phyloP scores from a whole-genome alignment of 1,140 invertebrate genomes.

The fruit fly (Drosophila melanogaster) region DNA sequence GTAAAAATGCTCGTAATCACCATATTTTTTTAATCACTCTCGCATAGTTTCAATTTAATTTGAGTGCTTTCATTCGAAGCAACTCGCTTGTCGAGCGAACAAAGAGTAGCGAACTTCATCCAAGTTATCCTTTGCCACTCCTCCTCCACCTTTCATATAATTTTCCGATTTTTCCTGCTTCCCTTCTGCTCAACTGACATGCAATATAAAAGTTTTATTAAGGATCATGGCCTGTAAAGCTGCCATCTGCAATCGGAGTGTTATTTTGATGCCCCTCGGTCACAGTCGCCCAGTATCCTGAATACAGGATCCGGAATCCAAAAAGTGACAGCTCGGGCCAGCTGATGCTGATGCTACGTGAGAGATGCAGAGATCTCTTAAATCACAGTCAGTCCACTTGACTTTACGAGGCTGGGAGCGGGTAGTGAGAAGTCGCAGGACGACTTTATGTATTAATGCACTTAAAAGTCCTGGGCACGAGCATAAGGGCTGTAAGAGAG shows the following conservation, averaged over 20 bases:
- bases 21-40: background rate
- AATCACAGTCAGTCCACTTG: constrained; percentile 61
- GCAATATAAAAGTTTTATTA: constrained; percentile 65
- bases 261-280: constrained; percentile 31
- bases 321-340: constrained; percentile 32
- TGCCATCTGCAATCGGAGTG: constrained; percentile 53
- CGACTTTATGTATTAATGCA: constrained; percentile 65
- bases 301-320: too few species aligned
- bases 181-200: constrained; percentile 45
- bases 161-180: background rate
- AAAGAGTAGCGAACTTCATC: constrained; percentile 9
- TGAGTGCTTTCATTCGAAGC: background rate
- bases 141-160: constrained; percentile 2
- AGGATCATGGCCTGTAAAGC: constrained; percentile 55
- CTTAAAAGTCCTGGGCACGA: constrained; percentile 57
- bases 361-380: constrained; percentile 44
- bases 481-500: constrained; percentile 38
- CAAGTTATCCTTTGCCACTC: constrained; percentile 1
- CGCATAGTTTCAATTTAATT: background rate
- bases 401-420: constrained; percentile 49
- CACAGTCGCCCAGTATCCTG: constrained; percentile 10
- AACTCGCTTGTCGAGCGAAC: background rate
- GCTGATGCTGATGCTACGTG: constrained; percentile 54
- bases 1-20: background rate
- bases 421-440: background rate